Evolutionary conservation across 2,888 invertebrate species (phyloP).

Genomic region (Selenia dentaria): DNA sequence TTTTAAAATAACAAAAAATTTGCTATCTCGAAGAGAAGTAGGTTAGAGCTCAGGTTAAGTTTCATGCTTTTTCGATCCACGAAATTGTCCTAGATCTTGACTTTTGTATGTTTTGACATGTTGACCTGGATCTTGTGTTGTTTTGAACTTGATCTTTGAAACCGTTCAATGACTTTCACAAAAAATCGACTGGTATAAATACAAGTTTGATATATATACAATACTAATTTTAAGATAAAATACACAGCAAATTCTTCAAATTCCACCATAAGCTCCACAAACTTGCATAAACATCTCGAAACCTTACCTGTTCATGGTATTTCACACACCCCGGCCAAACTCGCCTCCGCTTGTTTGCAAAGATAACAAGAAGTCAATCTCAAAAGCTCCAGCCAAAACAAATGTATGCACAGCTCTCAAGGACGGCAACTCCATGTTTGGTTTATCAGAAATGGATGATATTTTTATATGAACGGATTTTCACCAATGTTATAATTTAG

Average conservation of each 20-base stretch:
- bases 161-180: no score
- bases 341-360: slow-evolving; percentile 63
- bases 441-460: slow-evolving; percentile 30
- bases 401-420: slow-evolving; percentile 74
- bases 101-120: no score
- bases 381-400: slow-evolving; percentile 65
- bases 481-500: neutral
- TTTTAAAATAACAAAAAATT: no score
- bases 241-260: slow-evolving; percentile 1
- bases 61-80: no score
- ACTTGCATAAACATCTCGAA: slow-evolving; percentile 21
- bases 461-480: slow-evolving; percentile 3
- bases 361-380: slow-evolving; percentile 72
- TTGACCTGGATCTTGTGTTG: no score
- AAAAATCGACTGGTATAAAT: no score
- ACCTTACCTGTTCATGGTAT: slow-evolving; percentile 18
- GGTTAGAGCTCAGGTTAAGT: no score
- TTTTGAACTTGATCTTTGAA: no score
- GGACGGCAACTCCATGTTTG: slow-evolving; percentile 47
- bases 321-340: slow-evolving; percentile 21
- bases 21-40: no score
- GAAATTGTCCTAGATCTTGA: no score
- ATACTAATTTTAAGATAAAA: no score
- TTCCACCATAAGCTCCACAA: slow-evolving; percentile 6
- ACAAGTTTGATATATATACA: no score